Conservation (phyloP, 2,113 vertebrate species). For the Mesembrinibis cayennensis region DNA sequence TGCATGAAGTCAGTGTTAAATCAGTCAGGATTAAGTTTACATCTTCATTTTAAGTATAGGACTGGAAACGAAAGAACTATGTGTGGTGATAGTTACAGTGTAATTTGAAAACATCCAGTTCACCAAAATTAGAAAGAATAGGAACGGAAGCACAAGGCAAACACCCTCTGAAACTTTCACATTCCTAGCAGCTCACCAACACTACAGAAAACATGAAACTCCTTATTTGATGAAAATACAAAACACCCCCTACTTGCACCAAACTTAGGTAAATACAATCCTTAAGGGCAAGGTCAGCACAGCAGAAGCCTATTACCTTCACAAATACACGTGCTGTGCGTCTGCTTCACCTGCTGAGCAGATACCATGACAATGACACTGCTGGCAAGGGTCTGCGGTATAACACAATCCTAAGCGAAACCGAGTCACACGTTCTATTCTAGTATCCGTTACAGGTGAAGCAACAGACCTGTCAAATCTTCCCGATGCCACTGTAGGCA, state of each 20-base stretch:
- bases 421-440: neutral
- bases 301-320: neutral
- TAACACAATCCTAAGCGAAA: neutral
- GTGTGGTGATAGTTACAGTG: neutral
- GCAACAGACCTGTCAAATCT: neutral
- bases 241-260: neutral
- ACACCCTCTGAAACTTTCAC: neutral
- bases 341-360: neutral
- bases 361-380: neutral
- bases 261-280: neutral
- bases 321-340: accelerated
- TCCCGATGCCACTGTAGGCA: neutral
- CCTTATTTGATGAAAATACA: neutral
- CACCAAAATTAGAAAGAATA: neutral
- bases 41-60: neutral
- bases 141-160: neutral
- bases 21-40: neutral
- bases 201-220: neutral
- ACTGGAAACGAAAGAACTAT: neutral
- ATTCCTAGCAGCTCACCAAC: neutral
- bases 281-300: neutral
- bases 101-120: neutral
- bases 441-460: neutral
- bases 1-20: neutral
- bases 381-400: neutral